Base-by-base conservation (phyloP, 1,140 invertebrate species). In the Drosophila orena region DNA sequence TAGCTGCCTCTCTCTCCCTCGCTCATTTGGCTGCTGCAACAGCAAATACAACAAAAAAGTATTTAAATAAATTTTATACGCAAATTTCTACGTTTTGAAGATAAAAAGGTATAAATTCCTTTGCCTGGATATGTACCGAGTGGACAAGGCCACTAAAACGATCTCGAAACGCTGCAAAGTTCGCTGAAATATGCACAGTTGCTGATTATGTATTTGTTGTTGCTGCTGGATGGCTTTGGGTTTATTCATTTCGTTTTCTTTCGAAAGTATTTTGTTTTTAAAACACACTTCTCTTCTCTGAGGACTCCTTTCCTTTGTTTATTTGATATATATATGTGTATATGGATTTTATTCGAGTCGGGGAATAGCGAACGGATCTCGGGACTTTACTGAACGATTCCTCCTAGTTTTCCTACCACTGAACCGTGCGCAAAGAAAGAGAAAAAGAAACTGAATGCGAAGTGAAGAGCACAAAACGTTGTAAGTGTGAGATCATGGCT, bases 401-500 rank as follows among this genome's bases (percentile, higher is more conserved):
- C 83, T 74, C 69, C 78, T 79, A 83, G 34, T 47, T 49, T 55
- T 84, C 64, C 79, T 84, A 86, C 47, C 60, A 80, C 64, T 81
- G 83, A 88, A 86, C 81, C 81, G 81, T 68, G 77, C 81, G 83
- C 81, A 71, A 78, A 75, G 78, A 81, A 74, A 70, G 81, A 88
- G 78, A 81, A 86, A 88, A 85, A 83, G 81, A 88, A 85, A 86
- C 83, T 85, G 73, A 85, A 81, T 64, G 81, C 81, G 70, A 86
- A 77, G 59, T 77, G 78, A 34, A 85, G 37, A 74, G 38, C 58
- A 73, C 47, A 73, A 84, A 68, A 69, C 47, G 24, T 61, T 24
- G 70, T 60, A 72, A 72, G 56, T 73, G 55, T 73, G 70, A 61
- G 57, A 73, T 73, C 69, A 73, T 50, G 69, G 12, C 47, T n/a